Conservation (phyloP, 2,113 vertebrate genomes). For the Australoheros scitulus region DNA sequence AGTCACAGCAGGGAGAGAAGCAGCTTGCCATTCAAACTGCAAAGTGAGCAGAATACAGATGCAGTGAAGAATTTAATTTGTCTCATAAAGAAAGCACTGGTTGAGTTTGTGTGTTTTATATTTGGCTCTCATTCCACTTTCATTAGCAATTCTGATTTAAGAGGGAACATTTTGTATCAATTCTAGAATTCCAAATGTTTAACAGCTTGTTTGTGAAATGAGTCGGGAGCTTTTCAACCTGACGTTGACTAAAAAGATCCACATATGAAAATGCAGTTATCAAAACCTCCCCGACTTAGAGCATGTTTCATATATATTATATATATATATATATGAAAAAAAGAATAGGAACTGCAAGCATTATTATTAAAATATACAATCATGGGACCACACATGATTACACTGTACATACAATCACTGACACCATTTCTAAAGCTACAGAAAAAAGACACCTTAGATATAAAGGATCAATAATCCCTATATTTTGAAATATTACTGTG, state of each 20-base stretch:
- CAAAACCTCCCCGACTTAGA: background rate
- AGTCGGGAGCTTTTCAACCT: constrained; percentile 4
- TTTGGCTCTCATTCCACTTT: constrained; percentile 16
- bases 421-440: background rate
- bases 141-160: constrained; percentile 40
- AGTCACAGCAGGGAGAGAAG: constrained; percentile 47
- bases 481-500: no score
- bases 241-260: background rate
- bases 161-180: background rate
- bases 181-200: constrained; percentile 15
- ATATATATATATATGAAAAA: background rate
- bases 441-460: background rate
- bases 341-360: background rate
- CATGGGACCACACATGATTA: background rate
- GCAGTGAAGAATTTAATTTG: constrained; percentile 7
- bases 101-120: constrained; percentile 25
- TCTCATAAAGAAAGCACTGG: background rate
- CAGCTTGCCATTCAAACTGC: constrained; percentile 39
- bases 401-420: background rate
- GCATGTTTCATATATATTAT: background rate
- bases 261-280: background rate
- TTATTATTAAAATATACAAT: background rate
- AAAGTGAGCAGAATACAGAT: constrained; percentile 54
- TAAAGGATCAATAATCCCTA: no score
- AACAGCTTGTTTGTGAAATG: background rate